Base-by-base conservation (phyloP, 2,797 vertebrate genomes). In the Chromobotia macracanthus region DNA sequence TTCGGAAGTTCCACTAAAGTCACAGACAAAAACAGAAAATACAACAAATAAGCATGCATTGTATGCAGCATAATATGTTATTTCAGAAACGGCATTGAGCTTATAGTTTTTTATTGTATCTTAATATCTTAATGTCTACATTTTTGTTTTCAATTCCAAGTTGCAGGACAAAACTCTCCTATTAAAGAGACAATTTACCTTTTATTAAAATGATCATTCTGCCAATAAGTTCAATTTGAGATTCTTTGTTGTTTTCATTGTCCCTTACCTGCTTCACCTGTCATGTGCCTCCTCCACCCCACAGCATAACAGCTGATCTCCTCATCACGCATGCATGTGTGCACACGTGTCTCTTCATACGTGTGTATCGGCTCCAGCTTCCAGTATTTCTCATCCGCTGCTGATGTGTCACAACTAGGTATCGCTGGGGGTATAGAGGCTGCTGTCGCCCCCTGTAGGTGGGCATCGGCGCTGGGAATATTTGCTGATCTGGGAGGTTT, bases 221-320 rank as follows among this genome's bases (percentile, higher is more conserved):
- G n/a, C n/a, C 31, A 31, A 3, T 31, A 3, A 31, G 3, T 18
- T 21, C 11, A 15, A 13, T n/a, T 71, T 35, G 12, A 9, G 9
- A 15, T n/a, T n/a, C n/a, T n/a, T n/a, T n/a, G n/a, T 7, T 19
- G 44, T 63, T 35, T 28, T 23, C 5, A 5, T 61, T 2, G 1
- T 28, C 15, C 38, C 70, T 72, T 41, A 87, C 84, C 83, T 70
- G n/a, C 9, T 11, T 46, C 58, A 0, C 13, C 55, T n/a, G 18
- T 0, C 1, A 19, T 31, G 13, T 60, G 80, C 48, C 38, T 51
- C 21, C 79, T 79, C n/a, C 71, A 58, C 0, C 91, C 93, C 87
- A 91, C 73, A 55, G 94, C 92, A 0, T 94, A 94, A 88, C 93
- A 93, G 6, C 87, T 91, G 0, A 94, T 94, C 76, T 87, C 88